phyloP scores from a whole-genome alignment of 1,140 invertebrate genomes.

The Drosophila navojoa region DNA sequence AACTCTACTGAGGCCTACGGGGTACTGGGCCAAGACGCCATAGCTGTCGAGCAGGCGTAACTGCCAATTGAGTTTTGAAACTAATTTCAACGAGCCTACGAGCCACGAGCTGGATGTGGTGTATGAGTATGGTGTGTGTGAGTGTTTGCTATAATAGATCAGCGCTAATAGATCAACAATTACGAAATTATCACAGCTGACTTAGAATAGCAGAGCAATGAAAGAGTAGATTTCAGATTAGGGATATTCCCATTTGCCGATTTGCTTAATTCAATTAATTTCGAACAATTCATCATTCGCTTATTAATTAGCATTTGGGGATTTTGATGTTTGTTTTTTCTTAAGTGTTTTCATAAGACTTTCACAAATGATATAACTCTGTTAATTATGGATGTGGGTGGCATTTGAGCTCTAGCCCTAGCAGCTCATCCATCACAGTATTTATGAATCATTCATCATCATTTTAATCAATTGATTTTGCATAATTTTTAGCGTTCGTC shows the following conservation, averaged over 20 bases:
- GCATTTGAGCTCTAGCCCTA: not conserved
- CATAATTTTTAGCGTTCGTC: constrained; percentile 21
- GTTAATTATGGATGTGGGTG: constrained; percentile 24
- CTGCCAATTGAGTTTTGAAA: constrained; percentile 64
- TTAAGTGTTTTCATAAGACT: too few species aligned
- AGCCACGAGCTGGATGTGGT: not conserved
- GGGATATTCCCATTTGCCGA: not conserved
- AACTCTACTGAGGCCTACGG: constrained; percentile 35
- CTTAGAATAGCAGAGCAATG: too few species aligned
- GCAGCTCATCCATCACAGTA: constrained; percentile 8
- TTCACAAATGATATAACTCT: constrained; percentile 33
- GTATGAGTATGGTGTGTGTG: too few species aligned
- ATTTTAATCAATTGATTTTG: constrained; percentile 43
- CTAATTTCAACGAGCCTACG: constrained; percentile 25
- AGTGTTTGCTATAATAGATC: constrained; percentile 33
- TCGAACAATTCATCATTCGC: not conserved
- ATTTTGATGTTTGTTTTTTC: not conserved
- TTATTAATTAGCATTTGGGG: constrained; percentile 3
- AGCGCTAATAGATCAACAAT: constrained; percentile 37
- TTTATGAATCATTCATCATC: constrained; percentile 39
- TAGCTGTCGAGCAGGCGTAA: constrained; percentile 41
- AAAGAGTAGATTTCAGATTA: not conserved
- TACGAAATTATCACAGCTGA: not conserved
- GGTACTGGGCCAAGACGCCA: constrained; percentile 22
- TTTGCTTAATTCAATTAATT: constrained; percentile 3